These are phyloP conservation scores for Homarus americanus DNA, from an alignment of 1,140 invertebrate genomes.

Conservation along the genomic window DNA sequence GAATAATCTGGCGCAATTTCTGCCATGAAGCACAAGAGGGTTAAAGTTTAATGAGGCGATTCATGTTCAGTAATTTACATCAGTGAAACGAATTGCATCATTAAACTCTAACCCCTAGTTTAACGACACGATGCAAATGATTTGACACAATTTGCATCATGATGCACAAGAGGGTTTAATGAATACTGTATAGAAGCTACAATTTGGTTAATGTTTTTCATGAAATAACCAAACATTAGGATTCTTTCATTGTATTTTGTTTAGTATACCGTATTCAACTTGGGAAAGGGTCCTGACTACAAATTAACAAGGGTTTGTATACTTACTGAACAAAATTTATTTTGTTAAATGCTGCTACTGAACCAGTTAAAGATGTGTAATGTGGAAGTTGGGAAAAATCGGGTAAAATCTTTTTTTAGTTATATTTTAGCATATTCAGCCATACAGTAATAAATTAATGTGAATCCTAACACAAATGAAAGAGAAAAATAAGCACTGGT, in stretches of 20 bases:
- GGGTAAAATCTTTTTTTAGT: conserved; percentile 48
- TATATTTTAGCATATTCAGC: conserved; percentile 62
- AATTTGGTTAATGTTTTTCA: too few species aligned
- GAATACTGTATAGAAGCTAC: too few species aligned
- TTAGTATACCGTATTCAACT: neutral
- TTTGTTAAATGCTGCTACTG: neutral
- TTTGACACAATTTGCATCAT: too few species aligned
- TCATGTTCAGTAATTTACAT: too few species aligned
- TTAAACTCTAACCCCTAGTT: too few species aligned
- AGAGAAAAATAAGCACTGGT: conserved; percentile 50
- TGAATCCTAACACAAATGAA: conserved; percentile 65
- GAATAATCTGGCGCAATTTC: too few species aligned
- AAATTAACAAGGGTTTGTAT: neutral
- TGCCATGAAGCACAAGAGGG: too few species aligned
- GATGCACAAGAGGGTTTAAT: too few species aligned
- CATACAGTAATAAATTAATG: conserved; percentile 66
- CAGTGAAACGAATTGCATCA: too few species aligned
- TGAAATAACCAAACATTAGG: neutral
- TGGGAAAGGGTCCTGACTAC: neutral
- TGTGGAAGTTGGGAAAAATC: conserved; percentile 58
- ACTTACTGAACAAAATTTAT: neutral
- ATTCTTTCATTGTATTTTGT: neutral
- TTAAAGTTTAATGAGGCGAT: too few species aligned
- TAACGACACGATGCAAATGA: too few species aligned
- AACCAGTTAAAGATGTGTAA: neutral